A percentile compares a stretch with the other conserved stretches of the same genome.
Conservation (phyloP, 2,797 vertebrate genomes). For the Halcyon leucocephala region DNA sequence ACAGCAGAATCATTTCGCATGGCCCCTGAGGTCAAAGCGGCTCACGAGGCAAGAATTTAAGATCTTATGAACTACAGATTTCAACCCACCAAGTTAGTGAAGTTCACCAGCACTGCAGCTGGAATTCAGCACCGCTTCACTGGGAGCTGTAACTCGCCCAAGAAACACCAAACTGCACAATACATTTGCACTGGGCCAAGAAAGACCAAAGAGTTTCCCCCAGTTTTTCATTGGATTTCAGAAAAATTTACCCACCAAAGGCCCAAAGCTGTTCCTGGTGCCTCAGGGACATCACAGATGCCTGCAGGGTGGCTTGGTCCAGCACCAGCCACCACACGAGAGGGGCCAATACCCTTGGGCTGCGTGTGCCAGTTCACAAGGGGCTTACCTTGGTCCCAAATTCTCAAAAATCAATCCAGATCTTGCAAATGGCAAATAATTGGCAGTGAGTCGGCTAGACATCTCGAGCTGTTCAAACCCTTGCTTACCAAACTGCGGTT, state of each 20-base stretch:
- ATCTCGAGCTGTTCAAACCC: neutral
- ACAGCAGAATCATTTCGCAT: conserved; percentile 16
- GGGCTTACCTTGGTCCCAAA: conserved; percentile 14
- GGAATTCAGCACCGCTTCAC: fast-evolving
- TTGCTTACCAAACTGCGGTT: fast-evolving
- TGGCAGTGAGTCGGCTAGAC: neutral
- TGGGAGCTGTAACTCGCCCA: neutral
- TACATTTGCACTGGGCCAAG: neutral
- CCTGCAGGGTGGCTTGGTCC: fast-evolving
- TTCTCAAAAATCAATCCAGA: neutral
- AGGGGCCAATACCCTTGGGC: neutral
- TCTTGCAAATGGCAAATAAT: neutral
- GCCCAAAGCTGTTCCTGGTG: neutral
- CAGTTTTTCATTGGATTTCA: neutral
- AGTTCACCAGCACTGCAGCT: fast-evolving
- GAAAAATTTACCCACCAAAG: neutral
- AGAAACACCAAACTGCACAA: neutral
- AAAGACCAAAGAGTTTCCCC: neutral
- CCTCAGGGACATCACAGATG: neutral
- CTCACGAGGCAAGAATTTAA: neutral
- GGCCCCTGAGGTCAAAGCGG: conserved; percentile 10
- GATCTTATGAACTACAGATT: neutral
- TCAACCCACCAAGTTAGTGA: neutral
- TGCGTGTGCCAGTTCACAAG: neutral
- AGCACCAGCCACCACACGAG: neutral